phyloP scores from a whole-genome alignment of 2,797 vertebrate genomes.

The Falco biarmicus region DNA sequence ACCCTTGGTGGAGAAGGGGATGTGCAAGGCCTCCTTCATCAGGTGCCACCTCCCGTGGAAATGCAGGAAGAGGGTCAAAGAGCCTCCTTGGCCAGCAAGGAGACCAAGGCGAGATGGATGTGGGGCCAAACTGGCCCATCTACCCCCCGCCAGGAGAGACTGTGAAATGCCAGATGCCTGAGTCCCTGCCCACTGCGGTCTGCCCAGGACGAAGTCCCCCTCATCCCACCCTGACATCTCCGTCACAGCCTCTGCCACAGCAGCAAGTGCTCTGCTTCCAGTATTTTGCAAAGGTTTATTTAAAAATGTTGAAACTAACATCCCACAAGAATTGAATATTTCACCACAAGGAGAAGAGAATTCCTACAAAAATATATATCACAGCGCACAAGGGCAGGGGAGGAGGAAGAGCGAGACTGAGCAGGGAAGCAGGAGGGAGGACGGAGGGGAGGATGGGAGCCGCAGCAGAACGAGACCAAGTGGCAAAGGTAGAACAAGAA shows the following conservation, averaged over 20 bases:
- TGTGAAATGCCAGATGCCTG: neutral
- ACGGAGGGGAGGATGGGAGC: neutral
- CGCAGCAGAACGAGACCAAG: neutral
- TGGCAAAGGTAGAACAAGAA: conserved; percentile 14
- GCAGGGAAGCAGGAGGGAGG: conserved; percentile 14
- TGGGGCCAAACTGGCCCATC: fast-evolving
- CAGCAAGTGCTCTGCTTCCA: conserved; percentile 31
- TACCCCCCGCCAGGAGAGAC: neutral
- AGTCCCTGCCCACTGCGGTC: neutral
- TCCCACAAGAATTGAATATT: conserved; percentile 82
- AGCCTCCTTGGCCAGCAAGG: neutral
- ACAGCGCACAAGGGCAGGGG: conserved; percentile 75
- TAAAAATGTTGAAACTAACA: conserved; percentile 84
- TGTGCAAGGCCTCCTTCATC: neutral
- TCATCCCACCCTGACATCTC: neutral
- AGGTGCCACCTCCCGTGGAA: neutral
- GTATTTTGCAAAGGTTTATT: conserved; percentile 85
- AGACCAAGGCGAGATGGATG: neutral
- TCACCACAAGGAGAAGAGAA: conserved; percentile 81
- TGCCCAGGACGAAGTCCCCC: neutral
- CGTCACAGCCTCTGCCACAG: neutral
- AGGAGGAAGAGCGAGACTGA: conserved; percentile 36
- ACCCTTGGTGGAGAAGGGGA: neutral
- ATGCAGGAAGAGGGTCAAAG: neutral
- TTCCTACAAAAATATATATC: conserved; percentile 86